A percentile compares a stretch with the other conserved stretches of the same genome.
phyloP scores from a whole-genome alignment of 2,888 invertebrate genomes.

The Euzetes globulus region DNA sequence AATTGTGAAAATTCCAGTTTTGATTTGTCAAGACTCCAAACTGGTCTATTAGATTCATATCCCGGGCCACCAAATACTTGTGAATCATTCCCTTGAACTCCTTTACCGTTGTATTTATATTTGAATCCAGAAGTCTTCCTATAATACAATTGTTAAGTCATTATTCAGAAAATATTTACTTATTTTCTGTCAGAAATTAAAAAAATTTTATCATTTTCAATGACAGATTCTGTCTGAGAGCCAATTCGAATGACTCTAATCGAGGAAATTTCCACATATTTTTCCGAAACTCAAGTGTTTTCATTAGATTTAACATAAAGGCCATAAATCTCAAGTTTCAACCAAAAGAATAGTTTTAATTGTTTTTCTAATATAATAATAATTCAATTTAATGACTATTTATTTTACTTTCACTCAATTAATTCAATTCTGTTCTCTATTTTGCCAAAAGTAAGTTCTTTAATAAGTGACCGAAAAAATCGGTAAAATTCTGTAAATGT shows the following conservation, averaged over 20 bases:
- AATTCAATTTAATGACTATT: not conserved
- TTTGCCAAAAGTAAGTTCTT: not conserved
- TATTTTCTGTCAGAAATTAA: not conserved
- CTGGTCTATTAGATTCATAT: constrained; percentile 24
- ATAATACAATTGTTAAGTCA: not conserved
- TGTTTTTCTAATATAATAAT: not conserved
- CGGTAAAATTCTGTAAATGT: too few species aligned
- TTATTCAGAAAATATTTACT: not conserved
- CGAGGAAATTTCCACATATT: not conserved
- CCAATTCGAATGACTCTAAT: not conserved
- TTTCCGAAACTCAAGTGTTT: not conserved
- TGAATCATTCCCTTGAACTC: constrained; percentile 8
- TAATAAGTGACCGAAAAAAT: too few species aligned
- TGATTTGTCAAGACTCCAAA: not conserved
- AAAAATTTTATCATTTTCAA: not conserved
- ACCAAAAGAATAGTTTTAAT: not conserved
- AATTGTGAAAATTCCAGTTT: constrained; percentile 78
- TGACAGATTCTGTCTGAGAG: not conserved
- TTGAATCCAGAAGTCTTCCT: not conserved
- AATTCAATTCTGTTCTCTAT: not conserved
- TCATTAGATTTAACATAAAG: not conserved
- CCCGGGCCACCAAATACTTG: constrained; percentile 18
- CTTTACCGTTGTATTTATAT: not conserved
- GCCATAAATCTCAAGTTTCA: not conserved
- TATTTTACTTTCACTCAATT: not conserved